Conservation (phyloP, 2,888 invertebrate species). For the Caenorhabditis panamensis region DNA sequence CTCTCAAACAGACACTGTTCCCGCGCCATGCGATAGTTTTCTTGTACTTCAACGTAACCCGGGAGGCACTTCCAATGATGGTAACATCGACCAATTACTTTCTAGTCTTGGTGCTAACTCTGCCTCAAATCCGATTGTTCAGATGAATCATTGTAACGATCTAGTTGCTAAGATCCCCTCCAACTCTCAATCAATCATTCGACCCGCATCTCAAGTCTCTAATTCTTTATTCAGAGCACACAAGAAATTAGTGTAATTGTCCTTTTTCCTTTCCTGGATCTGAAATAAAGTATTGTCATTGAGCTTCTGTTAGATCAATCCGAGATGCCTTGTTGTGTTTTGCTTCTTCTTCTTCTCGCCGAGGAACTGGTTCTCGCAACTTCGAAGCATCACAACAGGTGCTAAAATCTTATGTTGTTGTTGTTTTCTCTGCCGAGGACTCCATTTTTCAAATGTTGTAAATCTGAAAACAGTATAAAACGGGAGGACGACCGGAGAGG, state of each 20-base stretch:
- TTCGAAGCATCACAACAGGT: not conserved
- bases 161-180: constrained; percentile 14
- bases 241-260: constrained; percentile 16
- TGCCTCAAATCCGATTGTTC: constrained; percentile 38
- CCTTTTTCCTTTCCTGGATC: constrained; percentile 24
- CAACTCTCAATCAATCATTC: constrained; percentile 29
- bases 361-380: not conserved
- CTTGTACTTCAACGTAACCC: constrained; percentile 47
- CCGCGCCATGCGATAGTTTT: constrained; percentile 52
- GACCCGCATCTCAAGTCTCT: constrained; percentile 53
- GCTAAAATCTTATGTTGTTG: constrained; percentile 2
- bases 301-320: too few relatives aligned
- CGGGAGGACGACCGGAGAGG: not conserved
- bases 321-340: too few relatives aligned
- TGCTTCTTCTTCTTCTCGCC: not conserved
- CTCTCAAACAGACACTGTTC: constrained; percentile 60
- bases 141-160: constrained; percentile 46
- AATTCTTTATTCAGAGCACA: not conserved
- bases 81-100: constrained; percentile 15
- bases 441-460: constrained; percentile 6
- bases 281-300: constrained; percentile 24
- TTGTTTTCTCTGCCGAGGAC: not conserved
- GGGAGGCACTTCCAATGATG: not conserved
- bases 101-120: constrained; percentile 35
- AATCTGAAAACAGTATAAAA: not conserved